These are phyloP conservation scores for Stenotaenia linearis DNA, from an alignment of 2,888 invertebrate genomes.

Conservation along the genomic window DNA sequence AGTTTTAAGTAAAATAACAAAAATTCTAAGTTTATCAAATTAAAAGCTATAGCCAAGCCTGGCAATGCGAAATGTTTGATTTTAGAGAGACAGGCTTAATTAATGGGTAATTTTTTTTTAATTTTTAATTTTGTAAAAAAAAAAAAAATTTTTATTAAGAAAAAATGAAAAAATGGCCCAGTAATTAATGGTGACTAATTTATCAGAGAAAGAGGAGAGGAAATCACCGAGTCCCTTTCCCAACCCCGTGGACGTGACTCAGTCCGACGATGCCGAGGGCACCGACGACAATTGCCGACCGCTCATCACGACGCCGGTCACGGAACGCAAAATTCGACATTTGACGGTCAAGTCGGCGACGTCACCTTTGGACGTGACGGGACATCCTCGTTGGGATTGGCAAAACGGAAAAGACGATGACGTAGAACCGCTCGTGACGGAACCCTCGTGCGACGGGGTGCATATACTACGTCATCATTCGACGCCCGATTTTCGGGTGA, in stretches of 20 bases:
- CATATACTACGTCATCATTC: constrained; percentile 34
- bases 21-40: neutral
- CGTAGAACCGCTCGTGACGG: constrained; percentile 31
- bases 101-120: neutral
- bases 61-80: constrained; percentile 2
- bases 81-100: neutral
- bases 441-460: constrained; percentile 29
- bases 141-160: neutral
- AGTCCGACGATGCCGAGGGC: neutral
- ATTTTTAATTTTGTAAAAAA: neutral
- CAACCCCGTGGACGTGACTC: constrained; percentile 27
- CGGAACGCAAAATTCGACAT: constrained; percentile 27
- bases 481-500: constrained; percentile 33
- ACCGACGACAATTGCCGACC: neutral
- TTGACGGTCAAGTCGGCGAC: neutral
- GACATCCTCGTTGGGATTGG: neutral
- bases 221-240: constrained; percentile 33
- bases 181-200: neutral
- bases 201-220: constrained; percentile 26
- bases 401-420: neutral
- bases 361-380: constrained; percentile 21
- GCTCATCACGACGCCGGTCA: constrained; percentile 33
- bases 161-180: too few species aligned
- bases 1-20: neutral
- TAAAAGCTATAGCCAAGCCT: constrained; percentile 27